phyloP scores from a whole-genome alignment of 2,888 invertebrate species.

The Epistrophe grossulariae region DNA sequence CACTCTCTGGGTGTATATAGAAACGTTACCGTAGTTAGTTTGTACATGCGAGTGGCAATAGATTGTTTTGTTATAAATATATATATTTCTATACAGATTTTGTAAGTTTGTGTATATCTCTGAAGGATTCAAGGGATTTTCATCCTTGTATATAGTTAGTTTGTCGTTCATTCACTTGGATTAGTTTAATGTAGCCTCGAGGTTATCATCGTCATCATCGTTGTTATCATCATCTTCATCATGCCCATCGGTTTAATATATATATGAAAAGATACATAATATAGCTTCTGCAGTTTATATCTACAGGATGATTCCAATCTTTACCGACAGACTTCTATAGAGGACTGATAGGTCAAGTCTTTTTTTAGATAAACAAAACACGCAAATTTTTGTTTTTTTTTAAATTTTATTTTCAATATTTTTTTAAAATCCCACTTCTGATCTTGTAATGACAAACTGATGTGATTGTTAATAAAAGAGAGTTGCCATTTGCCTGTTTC shows the following conservation, averaged over 20 bases:
- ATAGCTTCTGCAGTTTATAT: not conserved
- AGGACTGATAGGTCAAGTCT: not conserved
- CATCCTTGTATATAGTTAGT: slow-evolving; percentile 72
- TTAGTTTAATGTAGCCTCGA: slow-evolving; percentile 74
- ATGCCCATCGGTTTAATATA: slow-evolving; percentile 55
- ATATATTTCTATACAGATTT: not conserved
- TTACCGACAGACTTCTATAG: not conserved
- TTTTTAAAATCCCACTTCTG: too few relatives aligned
- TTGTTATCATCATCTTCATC: slow-evolving; percentile 53
- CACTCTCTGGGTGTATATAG: not conserved
- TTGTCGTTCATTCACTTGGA: slow-evolving; percentile 70
- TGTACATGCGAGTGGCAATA: slow-evolving; percentile 40
- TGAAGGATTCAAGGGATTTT: slow-evolving; percentile 59
- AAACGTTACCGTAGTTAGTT: not conserved
- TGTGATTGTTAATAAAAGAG: too few relatives aligned
- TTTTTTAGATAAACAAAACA: not conserved
- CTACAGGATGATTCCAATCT: slow-evolving; percentile 16
- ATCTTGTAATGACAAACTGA: too few relatives aligned
- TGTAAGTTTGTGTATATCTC: not conserved
- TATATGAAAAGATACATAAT: slow-evolving; percentile 11
- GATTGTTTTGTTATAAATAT: slow-evolving; percentile 13
- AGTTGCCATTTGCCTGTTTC: too few relatives aligned
- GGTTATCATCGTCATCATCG: slow-evolving; percentile 70
- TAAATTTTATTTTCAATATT: too few relatives aligned
- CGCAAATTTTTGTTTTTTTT: too few relatives aligned